These are phyloP conservation scores for Glomeris marginata DNA, from an alignment of 2,888 invertebrate genomes.

Conservation along the genomic window DNA sequence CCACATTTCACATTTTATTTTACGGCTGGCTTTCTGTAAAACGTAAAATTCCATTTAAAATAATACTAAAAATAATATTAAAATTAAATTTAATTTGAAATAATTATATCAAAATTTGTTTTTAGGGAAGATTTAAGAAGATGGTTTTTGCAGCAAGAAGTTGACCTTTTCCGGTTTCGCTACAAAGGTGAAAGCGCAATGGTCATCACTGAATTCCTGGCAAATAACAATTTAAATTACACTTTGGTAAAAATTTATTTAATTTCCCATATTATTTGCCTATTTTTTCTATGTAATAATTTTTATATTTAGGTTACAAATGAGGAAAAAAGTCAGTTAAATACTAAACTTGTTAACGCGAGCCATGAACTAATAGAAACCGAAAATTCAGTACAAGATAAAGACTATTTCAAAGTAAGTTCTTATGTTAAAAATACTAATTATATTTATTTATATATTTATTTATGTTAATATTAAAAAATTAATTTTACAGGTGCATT, in stretches of 20 bases:
- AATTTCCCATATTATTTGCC: background rate
- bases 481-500: slow-evolving; percentile 55
- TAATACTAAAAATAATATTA: background rate
- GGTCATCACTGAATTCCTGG: slow-evolving; percentile 48
- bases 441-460: background rate
- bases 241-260: slow-evolving; percentile 29
- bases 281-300: background rate
- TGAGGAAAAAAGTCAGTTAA: too few species aligned
- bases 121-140: slow-evolving; percentile 57
- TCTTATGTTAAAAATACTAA: too few species aligned
- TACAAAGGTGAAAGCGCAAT: slow-evolving; percentile 42
- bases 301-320: background rate
- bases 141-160: slow-evolving; percentile 80
- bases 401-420: too few species aligned
- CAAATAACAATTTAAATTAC: slow-evolving; percentile 47
- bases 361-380: too few species aligned
- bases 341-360: too few species aligned
- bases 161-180: slow-evolving; percentile 64
- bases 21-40: slow-evolving; percentile 78
- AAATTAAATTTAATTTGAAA: background rate
- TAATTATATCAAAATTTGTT: slow-evolving; percentile 3
- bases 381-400: too few species aligned
- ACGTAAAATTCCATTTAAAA: slow-evolving; percentile 24
- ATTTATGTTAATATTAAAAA: background rate
- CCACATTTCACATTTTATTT: slow-evolving; percentile 82